phyloP scores from a whole-genome alignment of 1,140 invertebrate species.

The Drosophila yakuba region DNA sequence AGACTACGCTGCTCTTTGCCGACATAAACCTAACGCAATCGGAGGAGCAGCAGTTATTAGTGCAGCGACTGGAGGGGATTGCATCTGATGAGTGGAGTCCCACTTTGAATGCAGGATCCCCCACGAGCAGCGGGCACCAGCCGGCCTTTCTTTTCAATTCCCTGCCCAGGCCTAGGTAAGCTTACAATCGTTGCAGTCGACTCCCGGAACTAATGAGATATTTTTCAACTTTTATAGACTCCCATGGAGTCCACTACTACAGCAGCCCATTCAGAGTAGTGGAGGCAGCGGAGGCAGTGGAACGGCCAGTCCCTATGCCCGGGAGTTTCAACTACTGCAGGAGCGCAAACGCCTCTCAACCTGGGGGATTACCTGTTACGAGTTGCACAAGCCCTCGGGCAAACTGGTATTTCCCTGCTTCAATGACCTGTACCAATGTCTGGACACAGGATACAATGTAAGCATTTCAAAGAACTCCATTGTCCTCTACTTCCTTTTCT shows the following conservation, averaged over 20 bases:
- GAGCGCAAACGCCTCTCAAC: slow-evolving; percentile 95
- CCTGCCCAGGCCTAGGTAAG: slow-evolving; percentile 49
- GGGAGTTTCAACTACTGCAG: slow-evolving; percentile 95
- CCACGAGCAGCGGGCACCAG: slow-evolving; percentile 33
- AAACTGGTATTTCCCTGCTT: slow-evolving; percentile 96
- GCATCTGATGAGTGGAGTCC: slow-evolving; percentile 30
- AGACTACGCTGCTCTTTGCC: slow-evolving; percentile 94
- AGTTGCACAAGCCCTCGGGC: slow-evolving; percentile 92
- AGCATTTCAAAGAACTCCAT: slow-evolving; percentile 11
- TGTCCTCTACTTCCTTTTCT: too few relatives aligned
- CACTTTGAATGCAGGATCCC: slow-evolving; percentile 43
- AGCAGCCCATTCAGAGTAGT: slow-evolving; percentile 89
- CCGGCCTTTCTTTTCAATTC: slow-evolving; percentile 52
- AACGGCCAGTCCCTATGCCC: slow-evolving; percentile 86
- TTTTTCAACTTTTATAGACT: slow-evolving; percentile 79
- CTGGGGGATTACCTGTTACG: slow-evolving; percentile 97
- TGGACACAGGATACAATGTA: slow-evolving; percentile 90
- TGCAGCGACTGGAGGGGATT: slow-evolving; percentile 44
- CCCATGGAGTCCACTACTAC: slow-evolving; percentile 90
- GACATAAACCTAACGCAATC: slow-evolving; percentile 87
- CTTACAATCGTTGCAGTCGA: neutral
- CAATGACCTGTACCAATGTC: slow-evolving; percentile 92
- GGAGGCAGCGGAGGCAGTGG: slow-evolving; percentile 61
- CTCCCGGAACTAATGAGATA: neutral
- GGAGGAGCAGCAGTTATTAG: slow-evolving; percentile 53